These are phyloP conservation scores for Nothobranchius furzeri DNA, from an alignment of 2,113 vertebrate genomes.

Conservation along the genomic window DNA sequence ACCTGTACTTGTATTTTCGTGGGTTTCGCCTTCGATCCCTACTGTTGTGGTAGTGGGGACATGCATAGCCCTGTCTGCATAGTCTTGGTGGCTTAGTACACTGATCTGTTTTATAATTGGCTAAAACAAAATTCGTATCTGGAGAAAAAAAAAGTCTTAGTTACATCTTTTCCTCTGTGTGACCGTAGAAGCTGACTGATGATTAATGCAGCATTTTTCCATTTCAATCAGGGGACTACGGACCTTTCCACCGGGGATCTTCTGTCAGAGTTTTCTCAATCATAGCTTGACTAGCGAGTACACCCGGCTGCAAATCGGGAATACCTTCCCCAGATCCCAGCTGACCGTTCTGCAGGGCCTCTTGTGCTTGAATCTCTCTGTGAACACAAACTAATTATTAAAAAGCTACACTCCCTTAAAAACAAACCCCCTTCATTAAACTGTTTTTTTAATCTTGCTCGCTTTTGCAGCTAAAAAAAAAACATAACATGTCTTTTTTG, in stretches of 20 bases:
- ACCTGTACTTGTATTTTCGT: conserved; percentile 91
- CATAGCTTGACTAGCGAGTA: conserved; percentile 91
- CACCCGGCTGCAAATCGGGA: conserved; percentile 88
- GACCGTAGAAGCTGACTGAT: not conserved
- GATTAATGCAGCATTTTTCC: not conserved
- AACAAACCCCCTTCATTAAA: not conserved
- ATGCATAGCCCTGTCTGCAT: conserved; percentile 93
- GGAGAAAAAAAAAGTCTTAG: conserved; percentile 13
- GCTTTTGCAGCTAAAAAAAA: too few relatives aligned
- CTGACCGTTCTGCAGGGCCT: conserved; percentile 89
- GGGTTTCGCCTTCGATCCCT: conserved; percentile 90
- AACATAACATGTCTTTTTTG: too few relatives aligned
- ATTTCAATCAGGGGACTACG: not conserved
- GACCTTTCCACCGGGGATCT: conserved; percentile 91
- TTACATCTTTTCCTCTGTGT: not conserved
- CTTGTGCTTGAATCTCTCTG: conserved; percentile 93
- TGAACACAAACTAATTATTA: not conserved
- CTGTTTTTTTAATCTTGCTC: too few relatives aligned
- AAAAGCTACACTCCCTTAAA: not conserved
- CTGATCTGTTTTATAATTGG: conserved; percentile 93
- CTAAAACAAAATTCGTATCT: conserved; percentile 92
- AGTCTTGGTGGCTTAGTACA: conserved; percentile 91
- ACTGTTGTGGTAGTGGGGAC: conserved; percentile 92
- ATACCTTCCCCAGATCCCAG: conserved; percentile 83
- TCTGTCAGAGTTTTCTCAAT: conserved; percentile 92